phyloP scores from a whole-genome alignment of 2,113 vertebrate genomes.

The Nerophis lumbriciformis region DNA sequence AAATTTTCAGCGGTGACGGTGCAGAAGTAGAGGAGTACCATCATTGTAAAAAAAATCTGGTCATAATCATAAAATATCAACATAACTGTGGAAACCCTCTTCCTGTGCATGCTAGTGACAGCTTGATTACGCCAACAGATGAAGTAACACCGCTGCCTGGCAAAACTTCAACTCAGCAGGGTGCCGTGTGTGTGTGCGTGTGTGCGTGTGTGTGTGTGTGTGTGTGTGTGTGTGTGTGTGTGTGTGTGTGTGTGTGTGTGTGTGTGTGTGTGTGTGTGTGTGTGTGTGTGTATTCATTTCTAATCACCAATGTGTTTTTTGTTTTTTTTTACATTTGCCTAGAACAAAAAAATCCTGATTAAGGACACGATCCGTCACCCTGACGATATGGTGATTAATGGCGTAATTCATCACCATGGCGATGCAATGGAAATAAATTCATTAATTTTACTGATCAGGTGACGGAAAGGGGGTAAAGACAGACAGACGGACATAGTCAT shows the following conservation, averaged over 20 bases:
- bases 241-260: conserved; percentile 17
- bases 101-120: conserved; percentile 29
- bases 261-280: conserved; percentile 23
- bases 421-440: conserved; percentile 61
- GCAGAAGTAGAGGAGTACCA: no score
- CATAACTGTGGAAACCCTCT: background rate
- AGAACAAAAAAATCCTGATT: conserved; percentile 45
- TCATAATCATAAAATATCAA: background rate
- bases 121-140: conserved; percentile 52
- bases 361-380: conserved; percentile 63
- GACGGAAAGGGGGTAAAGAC: conserved; percentile 36
- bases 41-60: no score
- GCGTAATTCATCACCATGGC: conserved; percentile 61
- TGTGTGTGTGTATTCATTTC: conserved; percentile 39
- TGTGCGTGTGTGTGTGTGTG: conserved; percentile 15
- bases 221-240: conserved; percentile 10
- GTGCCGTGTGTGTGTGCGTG: conserved; percentile 20
- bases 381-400: conserved; percentile 63
- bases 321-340: conserved; percentile 44
- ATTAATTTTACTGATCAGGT: conserved; percentile 62
- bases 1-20: no score
- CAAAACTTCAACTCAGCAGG: conserved; percentile 42
- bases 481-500: conserved; percentile 2
- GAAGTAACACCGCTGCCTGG: conserved; percentile 48
- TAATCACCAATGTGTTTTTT: conserved; percentile 58